These are phyloP conservation scores for Andrena bucephala DNA, from an alignment of 2,888 invertebrate genomes.

Conservation along the genomic window DNA sequence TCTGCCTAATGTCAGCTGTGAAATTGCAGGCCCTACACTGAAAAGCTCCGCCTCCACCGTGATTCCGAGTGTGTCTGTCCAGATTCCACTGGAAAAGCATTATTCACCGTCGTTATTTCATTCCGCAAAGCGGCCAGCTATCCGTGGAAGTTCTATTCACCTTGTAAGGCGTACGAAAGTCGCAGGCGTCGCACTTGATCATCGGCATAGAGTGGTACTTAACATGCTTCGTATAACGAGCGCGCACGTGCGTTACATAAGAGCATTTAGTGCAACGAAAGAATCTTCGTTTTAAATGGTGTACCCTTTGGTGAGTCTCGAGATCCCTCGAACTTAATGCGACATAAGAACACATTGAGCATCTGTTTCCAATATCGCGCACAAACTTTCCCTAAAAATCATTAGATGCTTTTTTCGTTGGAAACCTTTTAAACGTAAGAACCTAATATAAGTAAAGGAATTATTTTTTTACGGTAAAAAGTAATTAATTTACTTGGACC, in stretches of 20 bases:
- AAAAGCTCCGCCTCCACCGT: slow-evolving; percentile 94
- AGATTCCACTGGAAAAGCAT: slow-evolving; percentile 90
- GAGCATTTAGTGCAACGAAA: slow-evolving; percentile 96
- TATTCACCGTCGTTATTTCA: neutral
- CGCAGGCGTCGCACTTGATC: slow-evolving; percentile 97
- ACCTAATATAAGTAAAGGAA: neutral
- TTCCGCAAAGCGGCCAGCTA: too few relatives aligned
- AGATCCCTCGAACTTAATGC: slow-evolving; percentile 89
- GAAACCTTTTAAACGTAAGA: neutral
- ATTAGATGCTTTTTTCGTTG: slow-evolving; percentile 1
- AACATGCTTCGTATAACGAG: slow-evolving; percentile 96
- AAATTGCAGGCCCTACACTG: slow-evolving; percentile 95
- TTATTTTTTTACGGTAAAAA: too few relatives aligned
- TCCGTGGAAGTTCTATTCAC: slow-evolving; percentile 60
- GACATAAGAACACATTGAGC: slow-evolving; percentile 90
- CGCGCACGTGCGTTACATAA: slow-evolving; percentile 95
- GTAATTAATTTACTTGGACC: neutral
- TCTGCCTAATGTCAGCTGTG: slow-evolving; percentile 96
- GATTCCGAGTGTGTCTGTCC: slow-evolving; percentile 97
- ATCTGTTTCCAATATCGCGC: slow-evolving; percentile 77
- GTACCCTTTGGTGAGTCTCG: slow-evolving; percentile 90
- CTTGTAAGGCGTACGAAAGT: slow-evolving; percentile 93
- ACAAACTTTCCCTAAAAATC: slow-evolving; percentile 57
- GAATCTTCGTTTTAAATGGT: slow-evolving; percentile 92
- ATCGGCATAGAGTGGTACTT: slow-evolving; percentile 97